Base-by-base conservation (phyloP, 2,888 invertebrate species). In the Horisme vitalbata region DNA sequence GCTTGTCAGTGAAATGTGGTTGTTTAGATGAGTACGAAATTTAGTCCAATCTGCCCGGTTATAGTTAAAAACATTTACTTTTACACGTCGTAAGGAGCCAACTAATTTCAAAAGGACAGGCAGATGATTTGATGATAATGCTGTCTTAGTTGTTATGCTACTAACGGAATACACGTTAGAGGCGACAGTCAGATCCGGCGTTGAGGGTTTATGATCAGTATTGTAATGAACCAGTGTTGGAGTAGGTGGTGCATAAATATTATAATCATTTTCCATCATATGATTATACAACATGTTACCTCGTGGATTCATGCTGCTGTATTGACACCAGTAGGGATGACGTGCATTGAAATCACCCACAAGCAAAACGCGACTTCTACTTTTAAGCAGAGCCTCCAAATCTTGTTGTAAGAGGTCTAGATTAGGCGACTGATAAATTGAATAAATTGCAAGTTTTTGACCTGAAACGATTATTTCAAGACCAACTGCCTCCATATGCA, bases 341-440 rank as follows among this genome's bases (percentile, higher is more conserved):
- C n/a, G n/a, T n/a, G n/a, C n/a, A n/a, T n/a, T n/a, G n/a, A n/a
- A n/a, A n/a, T n/a, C n/a, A 32, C 31, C 39, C 2, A 24, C 9
- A 5, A 41, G 23, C 7, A 41, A 12, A 18, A 30, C 30, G 4
- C 12, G 20, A n/a, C n/a, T 5, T 1, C 12, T 13, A 11, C 12
- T 9, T n/a, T 30, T 38, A 3, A 38, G n/a, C n/a, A n/a, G n/a
- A n/a, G n/a, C n/a, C n/a, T n/a, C n/a, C n/a, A n/a, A n/a, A n/a
- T n/a, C n/a, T 12, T 11, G 12, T 2, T 21, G 11, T 9, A 38
- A 8, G 3, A 38, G 30, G 1, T 18, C 2, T 13, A 20, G 10
- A n/a, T 38, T 38, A 2, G 38, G 38, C 4, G 38, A 38, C 21
- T 38, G 38, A 14, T 38, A 30, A 1, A 30, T 7, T 1, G 38